phyloP scores from a whole-genome alignment of 1,140 invertebrate species.

The Radopholus similis region DNA sequence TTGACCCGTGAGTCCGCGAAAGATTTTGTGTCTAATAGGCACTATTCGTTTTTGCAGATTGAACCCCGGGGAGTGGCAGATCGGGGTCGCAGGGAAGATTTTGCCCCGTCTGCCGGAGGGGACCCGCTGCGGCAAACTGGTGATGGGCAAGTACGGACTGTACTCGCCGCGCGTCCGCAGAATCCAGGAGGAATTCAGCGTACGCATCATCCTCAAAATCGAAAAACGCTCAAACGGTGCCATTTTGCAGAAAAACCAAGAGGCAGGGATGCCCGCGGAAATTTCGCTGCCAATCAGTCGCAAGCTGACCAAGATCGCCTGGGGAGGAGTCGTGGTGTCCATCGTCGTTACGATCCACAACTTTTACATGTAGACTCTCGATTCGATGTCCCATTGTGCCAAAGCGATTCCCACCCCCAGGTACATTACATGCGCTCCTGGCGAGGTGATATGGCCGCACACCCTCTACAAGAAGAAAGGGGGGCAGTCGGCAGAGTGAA shows the following conservation, averaged over 20 bases:
- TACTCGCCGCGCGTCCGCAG: constrained; percentile 50
- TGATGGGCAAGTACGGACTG: constrained; percentile 59
- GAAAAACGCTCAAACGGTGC: neutral
- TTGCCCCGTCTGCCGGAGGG: constrained; percentile 59
- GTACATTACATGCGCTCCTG: too few species aligned
- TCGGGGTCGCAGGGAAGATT: constrained; percentile 56
- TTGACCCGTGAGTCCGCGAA: constrained; percentile 40
- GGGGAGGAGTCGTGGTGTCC: neutral
- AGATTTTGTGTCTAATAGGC: neutral
- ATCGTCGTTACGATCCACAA: neutral
- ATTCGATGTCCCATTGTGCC: too few species aligned
- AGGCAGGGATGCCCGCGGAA: neutral
- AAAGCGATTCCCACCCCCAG: too few species aligned
- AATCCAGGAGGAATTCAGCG: constrained; percentile 42
- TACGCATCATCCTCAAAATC: constrained; percentile 15
- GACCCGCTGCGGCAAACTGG: constrained; percentile 53
- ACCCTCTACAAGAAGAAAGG: too few species aligned
- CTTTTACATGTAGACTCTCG: too few species aligned
- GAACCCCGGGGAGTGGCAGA: constrained; percentile 57
- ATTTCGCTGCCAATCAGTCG: neutral
- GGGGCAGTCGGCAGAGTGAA: too few species aligned
- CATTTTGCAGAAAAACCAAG: neutral
- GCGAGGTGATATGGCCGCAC: too few species aligned
- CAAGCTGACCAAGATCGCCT: neutral
- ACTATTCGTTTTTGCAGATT: constrained; percentile 1